Percentiles rank a stretch among this genome's conserved stretches.
Conservation (phyloP, 2,113 vertebrate genomes). For the Catagonus wagneri region DNA sequence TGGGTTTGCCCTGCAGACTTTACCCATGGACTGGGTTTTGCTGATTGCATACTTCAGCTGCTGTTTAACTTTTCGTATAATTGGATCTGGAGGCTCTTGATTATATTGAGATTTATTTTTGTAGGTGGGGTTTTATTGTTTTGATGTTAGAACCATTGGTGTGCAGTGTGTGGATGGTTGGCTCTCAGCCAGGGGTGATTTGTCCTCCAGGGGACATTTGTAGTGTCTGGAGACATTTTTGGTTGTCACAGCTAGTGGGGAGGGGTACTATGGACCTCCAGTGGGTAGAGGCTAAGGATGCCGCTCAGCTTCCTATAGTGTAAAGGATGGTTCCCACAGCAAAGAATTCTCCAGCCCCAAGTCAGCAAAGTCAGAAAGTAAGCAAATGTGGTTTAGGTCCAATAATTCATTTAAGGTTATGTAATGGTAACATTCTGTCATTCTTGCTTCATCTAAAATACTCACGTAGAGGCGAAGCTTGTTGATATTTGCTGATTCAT, state of each 20-base stretch:
- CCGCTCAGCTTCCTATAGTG: not conserved
- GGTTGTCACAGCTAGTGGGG: not conserved
- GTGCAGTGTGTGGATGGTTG: not conserved
- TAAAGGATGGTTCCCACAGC: not conserved
- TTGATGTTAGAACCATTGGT: not conserved
- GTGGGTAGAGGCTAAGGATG: not conserved
- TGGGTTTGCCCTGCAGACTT: constrained; percentile 2
- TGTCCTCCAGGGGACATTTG: not conserved
- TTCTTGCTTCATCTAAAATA: not conserved
- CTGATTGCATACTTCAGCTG: not conserved
- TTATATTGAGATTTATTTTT: constrained; percentile 33
- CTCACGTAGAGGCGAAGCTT: no score
- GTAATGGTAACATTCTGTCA: not conserved
- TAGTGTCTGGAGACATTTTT: constrained; percentile 7
- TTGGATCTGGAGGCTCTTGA: not conserved
- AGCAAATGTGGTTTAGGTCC: not conserved
- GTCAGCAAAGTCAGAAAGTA: not conserved
- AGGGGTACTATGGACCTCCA: not conserved
- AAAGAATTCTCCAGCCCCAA: not conserved
- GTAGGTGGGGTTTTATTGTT: not conserved
- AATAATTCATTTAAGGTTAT: not conserved
- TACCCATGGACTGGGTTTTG: not conserved
- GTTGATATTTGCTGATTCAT: not conserved
- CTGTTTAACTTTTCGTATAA: not conserved
- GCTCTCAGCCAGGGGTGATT: not conserved